Conservation (phyloP, 92 coral and sea anemone species). For the Meandrina meandrites region DNA sequence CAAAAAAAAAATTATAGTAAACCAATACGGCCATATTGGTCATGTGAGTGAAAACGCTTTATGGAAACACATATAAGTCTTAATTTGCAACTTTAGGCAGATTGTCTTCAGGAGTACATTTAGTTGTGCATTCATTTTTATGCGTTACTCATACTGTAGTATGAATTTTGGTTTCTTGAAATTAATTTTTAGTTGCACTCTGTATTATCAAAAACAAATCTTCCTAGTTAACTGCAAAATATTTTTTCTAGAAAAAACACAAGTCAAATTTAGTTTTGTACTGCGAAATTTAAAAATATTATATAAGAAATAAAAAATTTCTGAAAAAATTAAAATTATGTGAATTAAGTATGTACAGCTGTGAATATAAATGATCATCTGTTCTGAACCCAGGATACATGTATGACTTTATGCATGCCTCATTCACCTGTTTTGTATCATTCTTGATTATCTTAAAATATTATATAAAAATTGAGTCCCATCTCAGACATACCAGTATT, state of each 20-base stretch:
- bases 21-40: no score
- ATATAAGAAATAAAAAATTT: not conserved
- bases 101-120: not conserved
- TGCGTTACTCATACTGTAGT: not conserved
- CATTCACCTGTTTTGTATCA: not conserved
- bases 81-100: not conserved
- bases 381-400: not conserved
- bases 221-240: not conserved
- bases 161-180: no score
- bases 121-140: not conserved
- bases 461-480: not conserved
- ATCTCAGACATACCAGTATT: not conserved
- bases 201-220: not conserved
- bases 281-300: not conserved
- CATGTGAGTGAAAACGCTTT: no score
- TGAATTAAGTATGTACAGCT: constrained; percentile 5
- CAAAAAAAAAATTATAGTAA: no score
- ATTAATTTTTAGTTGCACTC: no score
- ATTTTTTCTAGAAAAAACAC: not conserved
- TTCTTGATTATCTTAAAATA: not conserved
- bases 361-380: constrained; percentile 9
- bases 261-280: not conserved
- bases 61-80: no score
- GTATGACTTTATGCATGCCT: not conserved
- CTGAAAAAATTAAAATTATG: not conserved